Conservation (phyloP, 2,113 vertebrate genomes). For the Pseudonaja textilis region DNA sequence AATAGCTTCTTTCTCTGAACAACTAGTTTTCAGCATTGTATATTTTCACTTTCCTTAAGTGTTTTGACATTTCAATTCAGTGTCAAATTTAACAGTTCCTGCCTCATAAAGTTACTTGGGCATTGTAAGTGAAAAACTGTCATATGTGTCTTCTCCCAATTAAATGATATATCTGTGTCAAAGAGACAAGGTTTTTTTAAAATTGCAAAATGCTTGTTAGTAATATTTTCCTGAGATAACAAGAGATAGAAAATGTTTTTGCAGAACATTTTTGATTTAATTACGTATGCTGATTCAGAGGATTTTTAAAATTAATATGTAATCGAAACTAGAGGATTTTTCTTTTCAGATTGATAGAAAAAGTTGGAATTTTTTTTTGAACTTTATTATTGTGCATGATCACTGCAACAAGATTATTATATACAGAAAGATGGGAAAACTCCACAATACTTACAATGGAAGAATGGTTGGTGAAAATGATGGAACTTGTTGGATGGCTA, state of each 20-base stretch:
- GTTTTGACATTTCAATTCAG: conserved; percentile 16
- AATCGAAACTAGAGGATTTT: not conserved
- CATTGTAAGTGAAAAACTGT: conserved; percentile 25
- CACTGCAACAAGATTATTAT: not conserved
- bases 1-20: not conserved
- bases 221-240: not conserved
- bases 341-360: not conserved
- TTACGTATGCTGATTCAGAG: not conserved
- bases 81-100: not conserved
- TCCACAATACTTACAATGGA: not conserved
- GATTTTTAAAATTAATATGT: not conserved
- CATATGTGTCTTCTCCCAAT: not conserved
- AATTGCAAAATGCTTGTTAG: not conserved
- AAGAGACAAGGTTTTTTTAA: conserved; percentile 2
- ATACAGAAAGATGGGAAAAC: not conserved
- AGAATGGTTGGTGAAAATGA: not conserved
- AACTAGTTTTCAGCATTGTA: not conserved
- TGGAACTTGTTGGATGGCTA: not conserved
- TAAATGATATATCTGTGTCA: conserved; percentile 1
- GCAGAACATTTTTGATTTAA: not conserved
- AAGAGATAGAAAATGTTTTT: not conserved
- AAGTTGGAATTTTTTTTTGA: not conserved
- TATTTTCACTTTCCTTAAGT: conserved; percentile 17
- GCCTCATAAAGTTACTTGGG: conserved; percentile 6
- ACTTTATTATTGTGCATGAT: not conserved